Percentiles rank a stretch among this genome's conserved stretches.
phyloP scores from a whole-genome alignment of 2,888 invertebrate species.

The Digitonthophagus gazella region DNA sequence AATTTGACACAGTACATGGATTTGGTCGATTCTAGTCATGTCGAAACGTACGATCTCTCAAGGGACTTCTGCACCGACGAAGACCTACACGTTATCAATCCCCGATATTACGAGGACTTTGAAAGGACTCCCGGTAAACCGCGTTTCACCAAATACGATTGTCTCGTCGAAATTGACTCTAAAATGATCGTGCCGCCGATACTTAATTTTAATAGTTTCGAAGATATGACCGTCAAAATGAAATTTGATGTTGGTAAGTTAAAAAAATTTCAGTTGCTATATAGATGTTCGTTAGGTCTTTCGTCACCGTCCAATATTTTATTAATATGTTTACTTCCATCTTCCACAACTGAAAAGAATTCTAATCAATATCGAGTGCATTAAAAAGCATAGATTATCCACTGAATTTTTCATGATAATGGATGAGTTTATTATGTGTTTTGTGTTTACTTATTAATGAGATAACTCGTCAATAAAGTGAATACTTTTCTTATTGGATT shows the following conservation, averaged over 20 bases:
- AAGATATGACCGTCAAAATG: slow-evolving; percentile 41
- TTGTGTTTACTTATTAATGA: slow-evolving; percentile 1
- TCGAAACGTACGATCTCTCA: slow-evolving; percentile 30
- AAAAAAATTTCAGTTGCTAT: too few relatives aligned
- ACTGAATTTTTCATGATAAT: background rate
- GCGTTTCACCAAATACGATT: slow-evolving; percentile 26
- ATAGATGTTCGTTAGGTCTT: slow-evolving; percentile 7
- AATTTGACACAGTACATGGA: slow-evolving; percentile 31
- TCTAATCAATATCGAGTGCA: background rate
- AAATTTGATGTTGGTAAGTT: slow-evolving; percentile 36
- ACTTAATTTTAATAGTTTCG: slow-evolving; percentile 39
- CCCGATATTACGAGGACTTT: slow-evolving; percentile 31
- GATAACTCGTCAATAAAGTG: background rate
- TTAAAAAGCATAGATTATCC: background rate
- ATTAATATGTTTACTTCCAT: background rate
- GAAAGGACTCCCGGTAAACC: slow-evolving; percentile 34
- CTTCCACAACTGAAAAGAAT: too few relatives aligned
- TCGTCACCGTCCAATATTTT: background rate
- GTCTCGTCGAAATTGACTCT: slow-evolving; percentile 27
- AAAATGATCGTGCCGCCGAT: slow-evolving; percentile 35
- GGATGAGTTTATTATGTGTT: background rate
- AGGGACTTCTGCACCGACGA: slow-evolving; percentile 18
- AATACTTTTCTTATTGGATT: too few relatives aligned
- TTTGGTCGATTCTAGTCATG: slow-evolving; percentile 32
- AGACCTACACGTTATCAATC: slow-evolving; percentile 34